These are phyloP conservation scores for Seira ritae DNA, from an alignment of 2,888 invertebrate genomes.

Conservation along the genomic window DNA sequence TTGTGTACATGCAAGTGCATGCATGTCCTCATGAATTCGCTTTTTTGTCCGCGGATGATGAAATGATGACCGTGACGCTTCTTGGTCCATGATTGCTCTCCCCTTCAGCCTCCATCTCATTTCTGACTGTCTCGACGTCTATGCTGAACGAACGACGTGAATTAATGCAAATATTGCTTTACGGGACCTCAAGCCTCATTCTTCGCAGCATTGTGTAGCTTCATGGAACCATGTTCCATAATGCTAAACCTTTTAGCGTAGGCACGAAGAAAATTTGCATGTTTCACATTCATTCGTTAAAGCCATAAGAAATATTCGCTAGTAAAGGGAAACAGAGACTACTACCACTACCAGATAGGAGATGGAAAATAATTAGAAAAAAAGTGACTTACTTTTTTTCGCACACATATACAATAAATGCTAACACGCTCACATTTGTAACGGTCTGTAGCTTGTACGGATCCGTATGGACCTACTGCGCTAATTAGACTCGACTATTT, in stretches of 20 bases:
- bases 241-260: neutral
- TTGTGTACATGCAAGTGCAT: conserved; percentile 37
- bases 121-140: conserved; percentile 1
- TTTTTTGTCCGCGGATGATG: neutral
- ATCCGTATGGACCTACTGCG: neutral
- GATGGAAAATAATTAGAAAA: neutral
- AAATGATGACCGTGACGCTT: conserved; percentile 47
- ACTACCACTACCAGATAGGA: too few species aligned
- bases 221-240: neutral
- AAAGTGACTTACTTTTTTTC: neutral
- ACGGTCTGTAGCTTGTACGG: too few species aligned
- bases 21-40: conserved; percentile 19
- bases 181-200: neutral
- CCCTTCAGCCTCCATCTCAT: neutral
- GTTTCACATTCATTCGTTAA: neutral
- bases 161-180: conserved; percentile 27
- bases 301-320: neutral
- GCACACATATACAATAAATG: neutral
- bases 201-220: neutral
- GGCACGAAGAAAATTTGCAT: neutral
- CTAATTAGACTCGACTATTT: neutral
- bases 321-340: neutral
- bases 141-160: conserved; percentile 17
- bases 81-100: conserved; percentile 28
- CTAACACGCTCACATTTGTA: neutral